Conservation (phyloP, 2,113 vertebrate species). For the Oriolus oriolus region DNA sequence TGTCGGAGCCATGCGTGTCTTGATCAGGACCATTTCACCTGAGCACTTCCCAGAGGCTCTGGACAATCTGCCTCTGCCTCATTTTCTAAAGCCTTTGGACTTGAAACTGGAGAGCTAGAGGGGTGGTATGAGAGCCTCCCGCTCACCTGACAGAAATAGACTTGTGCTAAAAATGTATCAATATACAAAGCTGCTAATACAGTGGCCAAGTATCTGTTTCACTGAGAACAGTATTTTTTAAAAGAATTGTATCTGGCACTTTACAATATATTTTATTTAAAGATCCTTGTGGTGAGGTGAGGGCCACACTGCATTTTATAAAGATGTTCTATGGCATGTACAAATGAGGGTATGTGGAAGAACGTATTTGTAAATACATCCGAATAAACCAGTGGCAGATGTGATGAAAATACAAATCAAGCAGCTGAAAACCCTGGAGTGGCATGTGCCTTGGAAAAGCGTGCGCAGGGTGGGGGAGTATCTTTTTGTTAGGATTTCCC, state of each 20-base stretch:
- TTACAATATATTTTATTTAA: conserved; percentile 67
- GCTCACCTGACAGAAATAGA: conserved; percentile 26
- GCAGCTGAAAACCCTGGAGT: not conserved
- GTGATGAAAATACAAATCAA: not conserved
- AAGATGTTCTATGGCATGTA: not conserved
- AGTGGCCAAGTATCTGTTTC: conserved; percentile 35
- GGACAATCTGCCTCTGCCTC: conserved; percentile 78
- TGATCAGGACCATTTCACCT: conserved; percentile 80
- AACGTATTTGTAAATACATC: conserved; percentile 21
- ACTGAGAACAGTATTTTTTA: conserved; percentile 50
- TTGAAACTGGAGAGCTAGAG: conserved; percentile 73
- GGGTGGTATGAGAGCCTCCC: not conserved
- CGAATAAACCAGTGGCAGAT: conserved; percentile 34
- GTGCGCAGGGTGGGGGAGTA: not conserved
- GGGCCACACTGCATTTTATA: not conserved
- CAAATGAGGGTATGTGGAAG: not conserved
- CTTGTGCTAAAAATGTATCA: not conserved
- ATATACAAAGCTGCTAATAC: not conserved
- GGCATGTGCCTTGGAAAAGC: not conserved
- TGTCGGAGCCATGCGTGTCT: conserved; percentile 81
- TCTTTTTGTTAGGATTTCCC: conserved; percentile 44
- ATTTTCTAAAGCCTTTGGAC: conserved; percentile 84
- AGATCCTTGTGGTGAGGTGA: not conserved
- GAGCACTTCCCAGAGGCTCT: conserved; percentile 81
- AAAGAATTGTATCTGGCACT: conserved; percentile 54